These are phyloP conservation scores for Rhynchomys soricoides DNA, from an alignment of 2,113 vertebrate genomes.

Conservation along the genomic window DNA sequence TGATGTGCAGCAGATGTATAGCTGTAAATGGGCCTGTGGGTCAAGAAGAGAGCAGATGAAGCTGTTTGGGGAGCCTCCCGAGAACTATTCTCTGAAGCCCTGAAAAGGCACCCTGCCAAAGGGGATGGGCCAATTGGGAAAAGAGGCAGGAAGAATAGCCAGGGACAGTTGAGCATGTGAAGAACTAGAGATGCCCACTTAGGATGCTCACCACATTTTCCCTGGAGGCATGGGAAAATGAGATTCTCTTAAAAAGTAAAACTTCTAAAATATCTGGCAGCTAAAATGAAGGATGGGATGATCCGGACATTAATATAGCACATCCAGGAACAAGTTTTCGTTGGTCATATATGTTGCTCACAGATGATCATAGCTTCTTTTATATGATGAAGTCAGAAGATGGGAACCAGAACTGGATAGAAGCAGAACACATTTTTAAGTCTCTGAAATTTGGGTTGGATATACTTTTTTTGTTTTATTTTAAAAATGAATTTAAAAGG, in stretches of 20 bases:
- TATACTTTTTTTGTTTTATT: background rate
- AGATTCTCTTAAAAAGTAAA: slow-evolving; percentile 6
- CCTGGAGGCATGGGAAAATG: slow-evolving; percentile 18
- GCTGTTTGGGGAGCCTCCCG: no score
- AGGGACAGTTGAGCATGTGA: background rate
- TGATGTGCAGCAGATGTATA: background rate
- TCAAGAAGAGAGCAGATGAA: slow-evolving; percentile 18
- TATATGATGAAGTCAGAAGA: slow-evolving; percentile 36
- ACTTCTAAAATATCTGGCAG: slow-evolving; percentile 12
- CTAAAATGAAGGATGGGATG: slow-evolving; percentile 50
- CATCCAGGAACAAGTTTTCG: slow-evolving; percentile 7
- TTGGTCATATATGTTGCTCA: background rate
- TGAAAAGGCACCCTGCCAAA: background rate
- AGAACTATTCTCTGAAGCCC: background rate
- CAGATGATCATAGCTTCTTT: slow-evolving; percentile 11
- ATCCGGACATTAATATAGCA: slow-evolving; percentile 52
- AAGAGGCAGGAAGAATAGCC: background rate
- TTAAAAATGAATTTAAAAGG: background rate
- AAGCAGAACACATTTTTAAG: slow-evolving; percentile 14
- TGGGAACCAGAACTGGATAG: slow-evolving; percentile 47
- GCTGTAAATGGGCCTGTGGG: slow-evolving; percentile 44
- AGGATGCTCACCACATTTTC: background rate
- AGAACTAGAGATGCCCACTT: background rate
- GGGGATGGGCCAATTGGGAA: background rate
- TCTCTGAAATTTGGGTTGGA: background rate